Percentiles rank a stretch among this genome's conserved stretches.
phyloP scores from a whole-genome alignment of 1,140 invertebrate species.

The Anagrus nilaparvatae region DNA sequence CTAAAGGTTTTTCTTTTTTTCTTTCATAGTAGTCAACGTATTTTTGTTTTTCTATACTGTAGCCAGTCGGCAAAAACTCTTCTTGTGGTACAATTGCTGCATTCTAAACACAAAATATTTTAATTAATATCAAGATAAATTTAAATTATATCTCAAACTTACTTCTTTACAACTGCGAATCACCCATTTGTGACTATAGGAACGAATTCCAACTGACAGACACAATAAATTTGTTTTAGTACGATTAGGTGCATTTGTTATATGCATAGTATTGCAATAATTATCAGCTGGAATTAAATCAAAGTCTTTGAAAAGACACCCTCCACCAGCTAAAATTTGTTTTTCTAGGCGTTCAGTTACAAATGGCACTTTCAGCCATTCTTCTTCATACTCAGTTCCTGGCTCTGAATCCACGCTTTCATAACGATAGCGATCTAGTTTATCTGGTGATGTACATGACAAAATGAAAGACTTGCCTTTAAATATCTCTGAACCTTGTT shows the following conservation, averaged over 20 bases:
- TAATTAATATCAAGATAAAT: background rate
- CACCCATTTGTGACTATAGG: slow-evolving; percentile 48
- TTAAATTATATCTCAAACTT: slow-evolving; percentile 9
- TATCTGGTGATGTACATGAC: slow-evolving; percentile 38
- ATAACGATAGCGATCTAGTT: slow-evolving; percentile 24
- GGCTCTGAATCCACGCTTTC: slow-evolving; percentile 18
- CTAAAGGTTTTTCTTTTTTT: slow-evolving; percentile 41
- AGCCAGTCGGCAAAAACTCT: slow-evolving; percentile 43
- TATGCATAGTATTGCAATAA: slow-evolving; percentile 42
- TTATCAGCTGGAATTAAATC: slow-evolving; percentile 45
- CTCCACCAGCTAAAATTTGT: slow-evolving; percentile 46
- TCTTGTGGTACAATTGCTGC: slow-evolving; percentile 33
- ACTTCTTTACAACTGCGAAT: slow-evolving; percentile 41
- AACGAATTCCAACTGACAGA: slow-evolving; percentile 42
- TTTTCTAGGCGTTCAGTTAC: slow-evolving; percentile 44
- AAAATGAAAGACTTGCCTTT: slow-evolving; percentile 45
- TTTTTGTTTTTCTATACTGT: slow-evolving; percentile 38
- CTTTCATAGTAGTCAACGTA: slow-evolving; percentile 43
- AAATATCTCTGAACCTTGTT: slow-evolving; percentile 39
- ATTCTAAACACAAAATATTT: slow-evolving; percentile 22
- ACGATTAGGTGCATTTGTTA: slow-evolving; percentile 48
- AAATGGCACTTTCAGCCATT: slow-evolving; percentile 43
- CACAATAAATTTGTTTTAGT: slow-evolving; percentile 50
- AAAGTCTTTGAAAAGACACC: slow-evolving; percentile 46
- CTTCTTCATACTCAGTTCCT: slow-evolving; percentile 40